These are phyloP conservation scores for Geodia barretti DNA, from an alignment of 37 sponge, comb jelly and placozoan species.

Conservation along the genomic window DNA sequence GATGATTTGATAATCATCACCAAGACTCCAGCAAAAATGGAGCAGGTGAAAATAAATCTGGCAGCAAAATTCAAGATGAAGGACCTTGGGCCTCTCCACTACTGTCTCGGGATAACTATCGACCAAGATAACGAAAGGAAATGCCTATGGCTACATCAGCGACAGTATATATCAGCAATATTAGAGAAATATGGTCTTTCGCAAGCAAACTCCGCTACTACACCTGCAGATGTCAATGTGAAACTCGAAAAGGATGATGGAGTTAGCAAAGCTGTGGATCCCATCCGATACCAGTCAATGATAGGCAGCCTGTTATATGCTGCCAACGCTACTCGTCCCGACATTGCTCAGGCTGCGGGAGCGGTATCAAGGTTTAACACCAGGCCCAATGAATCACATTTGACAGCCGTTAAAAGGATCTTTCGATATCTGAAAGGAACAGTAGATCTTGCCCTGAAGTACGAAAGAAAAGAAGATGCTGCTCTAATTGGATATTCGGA, in stretches of 20 bases:
- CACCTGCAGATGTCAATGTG: conserved; percentile 47
- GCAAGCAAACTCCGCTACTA: conserved; percentile 33
- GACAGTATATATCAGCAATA: too few species aligned
- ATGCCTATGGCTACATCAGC: too few species aligned
- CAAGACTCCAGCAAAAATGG: not conserved
- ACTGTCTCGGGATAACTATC: conserved; percentile 34
- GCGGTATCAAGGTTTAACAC: conserved; percentile 33
- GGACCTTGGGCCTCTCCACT: conserved; percentile 18
- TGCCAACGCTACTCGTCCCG: conserved; percentile 44
- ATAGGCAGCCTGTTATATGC: conserved; percentile 54
- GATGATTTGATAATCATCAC: conserved; percentile 20
- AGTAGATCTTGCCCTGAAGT: conserved; percentile 13
- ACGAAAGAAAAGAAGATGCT: conserved; percentile 16
- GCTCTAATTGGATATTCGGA: conserved; percentile 51
- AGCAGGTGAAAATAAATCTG: conserved; percentile 10
- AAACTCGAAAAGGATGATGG: conserved; percentile 63
- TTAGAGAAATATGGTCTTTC: conserved; percentile 25
- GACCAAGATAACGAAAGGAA: conserved; percentile 29
- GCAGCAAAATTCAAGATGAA: conserved; percentile 31
- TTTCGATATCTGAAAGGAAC: conserved; percentile 58
- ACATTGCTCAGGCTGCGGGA: conserved; percentile 64
- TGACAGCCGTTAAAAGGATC: conserved; percentile 54
- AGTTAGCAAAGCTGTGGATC: conserved; percentile 39
- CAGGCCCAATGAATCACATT: conserved; percentile 42
- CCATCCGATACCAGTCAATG: conserved; percentile 55